Conservation (phyloP, 2,113 vertebrate genomes). For the Oenanthe melanoleuca region DNA sequence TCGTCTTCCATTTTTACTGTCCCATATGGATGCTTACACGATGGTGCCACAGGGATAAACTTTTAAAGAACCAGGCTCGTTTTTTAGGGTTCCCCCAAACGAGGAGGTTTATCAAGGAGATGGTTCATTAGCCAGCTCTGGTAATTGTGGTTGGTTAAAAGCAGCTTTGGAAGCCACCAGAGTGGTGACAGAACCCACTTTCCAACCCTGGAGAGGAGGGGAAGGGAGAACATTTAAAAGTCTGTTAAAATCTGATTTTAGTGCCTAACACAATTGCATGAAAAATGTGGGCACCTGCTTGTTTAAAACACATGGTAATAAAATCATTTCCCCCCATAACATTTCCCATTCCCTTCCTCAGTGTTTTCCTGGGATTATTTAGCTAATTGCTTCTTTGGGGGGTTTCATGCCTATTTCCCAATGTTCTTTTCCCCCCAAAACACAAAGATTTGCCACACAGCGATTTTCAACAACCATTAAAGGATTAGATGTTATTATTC, state of each 20-base stretch:
- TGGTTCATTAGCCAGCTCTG: constrained; percentile 65
- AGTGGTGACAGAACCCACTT: neutral
- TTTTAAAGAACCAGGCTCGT: constrained; percentile 88
- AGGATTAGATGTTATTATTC: neutral
- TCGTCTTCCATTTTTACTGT: constrained; percentile 99
- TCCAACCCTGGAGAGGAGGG: neutral
- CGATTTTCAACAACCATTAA: neutral
- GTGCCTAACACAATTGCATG: neutral
- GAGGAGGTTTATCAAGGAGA: constrained; percentile 64
- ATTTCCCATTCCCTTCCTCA: constrained; percentile 1
- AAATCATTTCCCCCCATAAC: neutral
- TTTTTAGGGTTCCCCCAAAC: constrained; percentile 73
- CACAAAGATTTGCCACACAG: neutral
- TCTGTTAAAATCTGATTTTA: constrained; percentile 54
- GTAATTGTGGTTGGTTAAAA: constrained; percentile 47
- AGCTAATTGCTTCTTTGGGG: constrained; percentile 30
- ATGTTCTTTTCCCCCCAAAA: neutral
- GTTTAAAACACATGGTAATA: neutral
- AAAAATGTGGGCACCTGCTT: neutral
- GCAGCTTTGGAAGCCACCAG: neutral
- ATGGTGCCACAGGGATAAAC: constrained; percentile 95
- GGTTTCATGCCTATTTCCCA: constrained; percentile 10
- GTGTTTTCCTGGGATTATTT: neutral
- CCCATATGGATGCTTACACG: constrained; percentile 99
- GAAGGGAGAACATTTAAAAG: constrained; percentile 50